A percentile compares a stretch with the other conserved stretches of the same genome.
These are phyloP conservation scores for Leptoclinus maculatus DNA, from an alignment of 2,797 vertebrate genomes.

Conservation along the genomic window DNA sequence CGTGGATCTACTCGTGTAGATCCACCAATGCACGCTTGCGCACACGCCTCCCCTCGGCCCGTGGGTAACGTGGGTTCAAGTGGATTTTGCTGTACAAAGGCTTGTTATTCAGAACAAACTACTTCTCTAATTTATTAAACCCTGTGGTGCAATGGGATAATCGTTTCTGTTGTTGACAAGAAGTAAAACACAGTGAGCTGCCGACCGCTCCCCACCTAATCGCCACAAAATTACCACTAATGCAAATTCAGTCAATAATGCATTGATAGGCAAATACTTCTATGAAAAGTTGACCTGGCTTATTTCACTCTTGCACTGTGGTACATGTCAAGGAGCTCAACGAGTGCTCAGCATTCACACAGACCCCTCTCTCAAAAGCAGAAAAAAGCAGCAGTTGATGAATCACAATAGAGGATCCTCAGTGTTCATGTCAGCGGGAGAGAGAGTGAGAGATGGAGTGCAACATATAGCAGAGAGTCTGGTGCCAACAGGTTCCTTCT, in stretches of 20 bases:
- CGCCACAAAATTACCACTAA: background rate
- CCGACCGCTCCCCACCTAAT: background rate
- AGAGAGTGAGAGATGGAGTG: conserved; percentile 33
- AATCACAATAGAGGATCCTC: conserved; percentile 32
- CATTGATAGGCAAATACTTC: conserved; percentile 8
- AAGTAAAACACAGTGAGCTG: background rate
- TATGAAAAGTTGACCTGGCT: conserved; percentile 21
- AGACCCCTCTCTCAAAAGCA: conserved; percentile 15
- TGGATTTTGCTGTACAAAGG: background rate
- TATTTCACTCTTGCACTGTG: background rate
- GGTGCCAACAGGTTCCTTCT: conserved; percentile 49
- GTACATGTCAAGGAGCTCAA: conserved; percentile 22
- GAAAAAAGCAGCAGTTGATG: conserved; percentile 43
- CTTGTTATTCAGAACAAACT: conserved; percentile 5
- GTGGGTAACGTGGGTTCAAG: conserved; percentile 38
- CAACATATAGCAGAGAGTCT: conserved; percentile 46
- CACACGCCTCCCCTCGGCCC: conserved; percentile 35
- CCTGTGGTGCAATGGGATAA: background rate
- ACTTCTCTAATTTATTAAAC: conserved; percentile 9
- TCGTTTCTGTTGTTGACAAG: conserved; percentile 4
- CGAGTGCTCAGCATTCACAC: conserved; percentile 15
- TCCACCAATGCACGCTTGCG: background rate
- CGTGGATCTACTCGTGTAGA: conserved; percentile 68
- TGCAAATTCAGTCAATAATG: background rate
- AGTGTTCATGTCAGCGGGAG: conserved; percentile 31